Conservation (phyloP, 2,797 vertebrate genomes). For the Mallotus villosus region DNA sequence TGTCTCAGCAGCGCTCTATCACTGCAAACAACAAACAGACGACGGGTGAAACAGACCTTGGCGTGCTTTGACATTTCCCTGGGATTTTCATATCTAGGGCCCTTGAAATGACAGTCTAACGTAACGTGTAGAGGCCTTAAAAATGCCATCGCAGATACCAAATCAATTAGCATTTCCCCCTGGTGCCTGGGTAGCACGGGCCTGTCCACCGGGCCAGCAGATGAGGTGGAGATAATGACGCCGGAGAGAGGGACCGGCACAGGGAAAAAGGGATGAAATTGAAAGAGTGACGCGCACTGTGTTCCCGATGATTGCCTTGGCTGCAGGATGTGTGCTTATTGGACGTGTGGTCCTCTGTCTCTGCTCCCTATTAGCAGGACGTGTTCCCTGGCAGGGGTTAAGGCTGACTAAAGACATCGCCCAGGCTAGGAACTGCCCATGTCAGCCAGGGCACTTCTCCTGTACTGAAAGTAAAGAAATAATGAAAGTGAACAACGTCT, state of each 20-base stretch:
- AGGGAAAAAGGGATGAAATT: conserved; percentile 72
- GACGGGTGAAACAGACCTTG: conserved; percentile 57
- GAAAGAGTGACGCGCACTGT: conserved; percentile 76
- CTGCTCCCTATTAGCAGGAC: conserved; percentile 77
- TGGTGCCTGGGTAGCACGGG: conserved; percentile 73
- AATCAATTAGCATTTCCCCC: conserved; percentile 84
- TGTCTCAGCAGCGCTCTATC: conserved; percentile 64
- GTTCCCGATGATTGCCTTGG: conserved; percentile 78
- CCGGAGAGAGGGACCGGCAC: conserved; percentile 55
- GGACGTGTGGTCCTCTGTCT: conserved; percentile 67
- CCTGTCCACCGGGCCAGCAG: conserved; percentile 77
- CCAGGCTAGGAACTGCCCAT: conserved; percentile 65
- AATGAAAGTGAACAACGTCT: conserved; percentile 22
- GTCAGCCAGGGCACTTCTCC: conserved; percentile 69
- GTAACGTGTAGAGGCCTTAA: conserved; percentile 73
- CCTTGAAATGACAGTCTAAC: conserved; percentile 75
- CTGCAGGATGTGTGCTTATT: conserved; percentile 62
- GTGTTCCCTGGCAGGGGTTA: conserved; percentile 76
- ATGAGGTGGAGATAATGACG: conserved; percentile 80
- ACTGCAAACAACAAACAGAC: conserved; percentile 70
- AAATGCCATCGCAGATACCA: conserved; percentile 82
- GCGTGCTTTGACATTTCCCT: conserved; percentile 77
- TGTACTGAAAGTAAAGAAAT: conserved; percentile 25
- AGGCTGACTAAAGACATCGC: conserved; percentile 76
- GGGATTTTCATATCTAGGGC: conserved; percentile 76